phyloP scores from a whole-genome alignment of 1,140 invertebrate species.

The Anastrepha ludens region DNA sequence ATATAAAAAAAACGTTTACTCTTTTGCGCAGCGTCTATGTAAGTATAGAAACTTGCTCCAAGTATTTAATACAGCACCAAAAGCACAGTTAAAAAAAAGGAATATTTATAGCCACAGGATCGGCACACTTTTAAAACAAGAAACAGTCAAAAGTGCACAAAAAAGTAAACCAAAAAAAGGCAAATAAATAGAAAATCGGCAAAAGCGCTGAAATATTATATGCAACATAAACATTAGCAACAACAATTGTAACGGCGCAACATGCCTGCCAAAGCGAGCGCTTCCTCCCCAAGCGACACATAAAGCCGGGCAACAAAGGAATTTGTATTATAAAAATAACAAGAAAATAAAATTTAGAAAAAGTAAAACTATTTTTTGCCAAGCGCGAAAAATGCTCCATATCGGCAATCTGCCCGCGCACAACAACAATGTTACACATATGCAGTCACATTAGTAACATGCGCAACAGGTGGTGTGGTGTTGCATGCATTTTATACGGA shows the following conservation, averaged over 20 bases:
- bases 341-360: not conserved
- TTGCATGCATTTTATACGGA: not conserved
- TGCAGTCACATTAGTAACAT: not conserved
- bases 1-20: no score
- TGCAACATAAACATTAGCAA: slow-evolving; percentile 43
- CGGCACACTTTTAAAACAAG: slow-evolving; percentile 20
- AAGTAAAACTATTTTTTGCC: not conserved
- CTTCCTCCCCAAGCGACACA: not conserved
- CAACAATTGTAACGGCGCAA: slow-evolving; percentile 10
- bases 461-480: slow-evolving; percentile 37
- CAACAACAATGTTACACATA: not conserved
- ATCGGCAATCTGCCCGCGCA: slow-evolving; percentile 22
- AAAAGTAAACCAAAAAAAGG: not conserved
- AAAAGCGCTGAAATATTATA: slow-evolving; percentile 26
- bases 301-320: slow-evolving; percentile 22
- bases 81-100: not conserved
- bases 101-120: slow-evolving; percentile 38
- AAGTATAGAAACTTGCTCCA: not conserved
- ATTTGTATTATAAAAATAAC: slow-evolving; percentile 29
- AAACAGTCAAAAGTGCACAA: not conserved
- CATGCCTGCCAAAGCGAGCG: not conserved
- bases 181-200: not conserved
- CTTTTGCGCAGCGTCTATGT: not conserved
- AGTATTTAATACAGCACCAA: no score
- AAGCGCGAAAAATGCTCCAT: not conserved